Evolutionary conservation across 2,797 vertebrate genomes (phyloP), one percentile per base, ranked within the genome.

Genomic region (Gila robusta): DNA sequence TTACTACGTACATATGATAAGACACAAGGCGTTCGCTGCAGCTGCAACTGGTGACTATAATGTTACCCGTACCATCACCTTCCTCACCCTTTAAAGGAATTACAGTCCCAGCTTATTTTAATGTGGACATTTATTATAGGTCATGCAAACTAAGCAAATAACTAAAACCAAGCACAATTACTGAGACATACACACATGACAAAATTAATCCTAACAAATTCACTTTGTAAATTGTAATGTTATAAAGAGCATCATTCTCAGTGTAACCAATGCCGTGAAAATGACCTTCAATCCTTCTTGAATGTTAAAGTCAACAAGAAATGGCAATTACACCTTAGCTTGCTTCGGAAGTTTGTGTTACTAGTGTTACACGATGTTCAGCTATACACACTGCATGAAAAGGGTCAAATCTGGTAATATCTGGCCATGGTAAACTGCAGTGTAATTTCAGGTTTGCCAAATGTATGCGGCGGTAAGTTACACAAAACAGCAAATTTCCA

Each of bases 1-100:
- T 83, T 74, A 62, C 70, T 83, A 74, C 6, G 2, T 47, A 83
- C 54, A 74, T 32, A 74, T 73, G 81, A 83, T 83, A 83, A 83
- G 52, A 70, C 47, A 17, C 8, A 37, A 76, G 10, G 14, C 1
- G 3, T 37, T 35, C 28, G 5, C 28, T n/a, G 0, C 4, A 28
- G 8, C 8, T 69, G 44, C 1, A 67, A 10, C 44, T 52, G 64
- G 28, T 49, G 28, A 23, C 64, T 52, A 12, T 23, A 52, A 23
- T 7, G 0, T 5, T 67, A 5, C 26, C 4, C 1, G 8, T 26
- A 16, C 21, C 41, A 64, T 14, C 59, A 14, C 26, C 44, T 6
- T 26, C 73, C 21, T 76, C 19, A 23, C 59, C n/a, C 59, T 26
- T 62, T 14, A 62, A 62, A 62, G n/a, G 28, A 76, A 76, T 78